A percentile compares a stretch with the other conserved stretches of the same genome.
Evolutionary conservation across 2,888 invertebrate species (phyloP).

Genomic region (Parnassius smintheus): DNA sequence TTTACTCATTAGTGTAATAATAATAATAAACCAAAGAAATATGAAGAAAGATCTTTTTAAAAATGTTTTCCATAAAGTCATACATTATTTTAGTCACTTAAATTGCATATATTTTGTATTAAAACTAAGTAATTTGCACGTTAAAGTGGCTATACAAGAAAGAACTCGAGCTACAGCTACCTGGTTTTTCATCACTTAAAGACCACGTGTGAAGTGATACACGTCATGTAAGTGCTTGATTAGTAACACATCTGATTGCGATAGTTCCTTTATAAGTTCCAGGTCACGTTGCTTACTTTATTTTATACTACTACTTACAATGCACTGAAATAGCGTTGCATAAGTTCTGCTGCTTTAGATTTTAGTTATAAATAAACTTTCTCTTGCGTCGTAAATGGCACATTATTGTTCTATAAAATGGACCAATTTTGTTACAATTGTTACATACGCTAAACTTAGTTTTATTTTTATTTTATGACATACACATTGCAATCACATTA

Average conservation of each 20-base stretch:
- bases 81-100: no score
- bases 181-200: slow-evolving; percentile 2
- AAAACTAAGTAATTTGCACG: no score
- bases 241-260: slow-evolving; percentile 18
- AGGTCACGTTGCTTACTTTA: slow-evolving; percentile 23
- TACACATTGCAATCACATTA: slow-evolving; percentile 1
- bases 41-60: no score
- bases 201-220: slow-evolving; percentile 7
- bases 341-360: slow-evolving; percentile 19
- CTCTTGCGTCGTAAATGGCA: slow-evolving; percentile 23
- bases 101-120: no score
- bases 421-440: slow-evolving; percentile 6
- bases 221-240: slow-evolving; percentile 23
- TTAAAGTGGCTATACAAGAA: no score
- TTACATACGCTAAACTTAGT: slow-evolving; percentile 17
- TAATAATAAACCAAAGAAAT: no score
- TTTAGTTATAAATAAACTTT: slow-evolving; percentile 24
- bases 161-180: not conserved
- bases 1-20: no score
- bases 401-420: slow-evolving; percentile 23
- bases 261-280: slow-evolving; percentile 12
- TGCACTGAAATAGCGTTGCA: slow-evolving; percentile 21
- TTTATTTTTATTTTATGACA: slow-evolving; percentile 20
- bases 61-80: no score
- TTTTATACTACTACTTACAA: slow-evolving; percentile 16